A percentile compares a stretch with the other conserved stretches of the same genome.
phyloP scores from a whole-genome alignment of 2,888 invertebrate genomes.

The Plusia festucae region DNA sequence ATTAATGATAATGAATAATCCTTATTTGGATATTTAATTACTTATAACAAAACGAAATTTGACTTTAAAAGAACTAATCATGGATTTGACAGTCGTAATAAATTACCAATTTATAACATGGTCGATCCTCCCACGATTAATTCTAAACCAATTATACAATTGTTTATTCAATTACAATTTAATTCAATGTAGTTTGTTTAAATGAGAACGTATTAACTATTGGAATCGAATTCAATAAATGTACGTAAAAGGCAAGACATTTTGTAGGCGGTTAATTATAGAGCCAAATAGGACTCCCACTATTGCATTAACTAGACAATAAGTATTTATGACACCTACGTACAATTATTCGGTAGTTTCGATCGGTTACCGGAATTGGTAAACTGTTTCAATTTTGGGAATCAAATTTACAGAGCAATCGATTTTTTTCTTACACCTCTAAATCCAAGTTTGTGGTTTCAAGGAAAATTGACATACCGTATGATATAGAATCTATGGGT shows the following conservation, averaged over 20 bases:
- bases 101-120: constrained; percentile 25
- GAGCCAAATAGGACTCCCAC: constrained; percentile 25
- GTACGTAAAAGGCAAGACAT: constrained; percentile 38
- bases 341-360: constrained; percentile 31
- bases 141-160: constrained; percentile 37
- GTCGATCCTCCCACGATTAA: constrained; percentile 35
- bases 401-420: constrained; percentile 6
- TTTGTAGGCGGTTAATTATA: constrained; percentile 50
- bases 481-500: no score
- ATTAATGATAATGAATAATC: no score
- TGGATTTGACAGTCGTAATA: background rate
- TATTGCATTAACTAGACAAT: constrained; percentile 12
- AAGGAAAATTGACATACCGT: no score
- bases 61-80: background rate
- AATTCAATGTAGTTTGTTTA: constrained; percentile 47
- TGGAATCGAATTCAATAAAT: constrained; percentile 53
- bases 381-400: constrained; percentile 27
- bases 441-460: no score
- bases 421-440: background rate
- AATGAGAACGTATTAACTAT: constrained; percentile 38
- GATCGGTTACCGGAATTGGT: constrained; percentile 20
- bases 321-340: constrained; percentile 26
- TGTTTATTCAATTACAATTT: constrained; percentile 51
- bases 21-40: constrained; percentile 1
- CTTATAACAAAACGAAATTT: background rate